Base-by-base conservation (phyloP, 1,140 invertebrate genomes). In the Penaeus vannamei region DNA sequence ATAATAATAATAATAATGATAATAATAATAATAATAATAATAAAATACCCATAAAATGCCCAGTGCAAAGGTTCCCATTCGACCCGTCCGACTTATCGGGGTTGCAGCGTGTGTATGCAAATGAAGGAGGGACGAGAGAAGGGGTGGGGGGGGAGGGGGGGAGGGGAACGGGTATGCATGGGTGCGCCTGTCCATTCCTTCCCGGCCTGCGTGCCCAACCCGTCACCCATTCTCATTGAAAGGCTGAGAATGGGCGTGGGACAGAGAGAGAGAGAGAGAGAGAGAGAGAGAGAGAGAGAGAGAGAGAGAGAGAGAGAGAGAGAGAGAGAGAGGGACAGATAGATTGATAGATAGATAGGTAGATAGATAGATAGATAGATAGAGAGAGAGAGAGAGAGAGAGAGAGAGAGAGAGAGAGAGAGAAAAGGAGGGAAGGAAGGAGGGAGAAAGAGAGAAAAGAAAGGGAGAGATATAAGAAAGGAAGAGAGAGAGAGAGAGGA, bases 71-170 rank as follows among this genome's bases (percentile, higher is more conserved):
- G 14, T 53, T 36, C 8, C 61, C 60, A 17, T 26, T 64, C 36
- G 2, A 83, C 17, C 19, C 62, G 85, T 86, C 61, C 77, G 77
- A 4, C 60, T 76, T 86, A 81, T n/a, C 85, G 85, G 85, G 85
- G 85, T 86, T 86, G 85, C 85, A 86, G 76, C 60, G 76, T 80
- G 14, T 5, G 85, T 86, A 86, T 86, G 85, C 46, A 86, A 86
- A 86, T 86, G 76, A 53, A 77, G 85, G 69, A 61, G 77, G 66
- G 66, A 59, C 42, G 59, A 72, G 32, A 29, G 84, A 69, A 36
- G 53, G 62, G 46, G 46, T 10, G 10, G n/a, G 53, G n/a, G n/a
- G 59, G 59, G 32, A 29, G 84, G 84, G 64, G 53, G 62, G 46
- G 46, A 1, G 10, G n/a, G 53, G 85, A 32, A 66, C 19, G 85